Evolutionary conservation across 2,888 invertebrate species (phyloP), one percentile per base, ranked within the genome.

Genomic region (Magallana nippona): DNA sequence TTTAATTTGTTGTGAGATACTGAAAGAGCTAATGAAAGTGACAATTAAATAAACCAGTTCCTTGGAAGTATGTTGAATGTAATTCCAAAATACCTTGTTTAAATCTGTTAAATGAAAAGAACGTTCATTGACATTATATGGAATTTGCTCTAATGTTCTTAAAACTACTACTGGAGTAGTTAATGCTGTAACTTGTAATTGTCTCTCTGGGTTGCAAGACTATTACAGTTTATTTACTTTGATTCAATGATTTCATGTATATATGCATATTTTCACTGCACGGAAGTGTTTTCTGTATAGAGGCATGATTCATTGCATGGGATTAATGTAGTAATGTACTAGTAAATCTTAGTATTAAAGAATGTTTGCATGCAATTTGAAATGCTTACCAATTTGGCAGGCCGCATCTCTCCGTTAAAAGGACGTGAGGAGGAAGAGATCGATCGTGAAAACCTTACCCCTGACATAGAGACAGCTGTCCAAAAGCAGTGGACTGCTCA

Each of bases 401-500:
- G 62, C 57, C 78, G 79, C 55, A 57, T 63, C 10, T 22, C 82
- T 32, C 78, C 84, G n/a, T 62, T 82, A n/a, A 84, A 58, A 32
- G 78, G 27, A 62, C 15, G 55, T n/a, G 71, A 78, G 27, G 84
- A 78, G 17, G 78, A 84, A 17, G 82, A 81, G 22, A 32, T 22
- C 5, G 80, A 80, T 44, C 13, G 58, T 19, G 80, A 82, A 19
- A 79, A 32, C 17, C 27, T 58, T 5, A 81, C 78, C 2, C 84
- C 84, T 1, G 82, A 86, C 44, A 80, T 84, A 19, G 86, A 84
- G 17, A 82, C 82, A 22, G 80, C 82, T 15, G 71, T 82, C 17
- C 81, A 84, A 55, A 44, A 77, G 55, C 63, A 81, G 57, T 58
- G 78, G 27, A 78, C 56, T 32, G 71, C 15, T 15, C 71, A 71